Evolutionary conservation across 2,113 vertebrate genomes (phyloP).

Genomic region (Terrapene triunguis): DNA sequence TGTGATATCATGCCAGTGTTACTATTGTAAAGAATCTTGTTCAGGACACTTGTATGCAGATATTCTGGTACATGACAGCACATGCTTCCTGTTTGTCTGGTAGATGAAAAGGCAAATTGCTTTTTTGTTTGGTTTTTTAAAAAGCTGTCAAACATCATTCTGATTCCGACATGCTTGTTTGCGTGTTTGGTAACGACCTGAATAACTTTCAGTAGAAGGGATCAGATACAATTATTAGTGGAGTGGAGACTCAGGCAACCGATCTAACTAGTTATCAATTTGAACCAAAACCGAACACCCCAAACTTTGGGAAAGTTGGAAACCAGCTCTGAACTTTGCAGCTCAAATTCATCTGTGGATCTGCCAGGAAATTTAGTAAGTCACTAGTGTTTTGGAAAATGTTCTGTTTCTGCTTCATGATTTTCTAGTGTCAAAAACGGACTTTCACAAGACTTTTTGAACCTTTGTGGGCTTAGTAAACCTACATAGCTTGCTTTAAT

Average conservation of each 20-base stretch:
- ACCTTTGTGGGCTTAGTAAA: neutral
- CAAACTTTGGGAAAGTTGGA: neutral
- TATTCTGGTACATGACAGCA: neutral
- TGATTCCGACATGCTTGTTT: neutral
- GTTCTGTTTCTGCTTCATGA: neutral
- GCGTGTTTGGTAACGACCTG: neutral
- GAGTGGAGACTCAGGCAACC: neutral
- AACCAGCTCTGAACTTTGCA: neutral
- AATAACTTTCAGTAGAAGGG: neutral
- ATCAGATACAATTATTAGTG: neutral
- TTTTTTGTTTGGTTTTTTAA: neutral
- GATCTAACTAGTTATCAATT: neutral
- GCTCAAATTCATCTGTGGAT: neutral
- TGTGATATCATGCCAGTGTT: conserved; percentile 26
- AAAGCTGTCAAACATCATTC: neutral
- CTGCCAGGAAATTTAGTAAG: neutral
- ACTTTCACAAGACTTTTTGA: neutral
- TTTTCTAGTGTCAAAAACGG: neutral
- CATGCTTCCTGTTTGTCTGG: conserved; percentile 23
- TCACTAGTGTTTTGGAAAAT: neutral
- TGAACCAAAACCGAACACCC: neutral
- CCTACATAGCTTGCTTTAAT: neutral
- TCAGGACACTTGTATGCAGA: neutral
- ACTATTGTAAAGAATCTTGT: neutral
- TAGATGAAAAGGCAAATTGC: neutral